A percentile compares a stretch with the other conserved stretches of the same genome.
Evolutionary conservation across 2,888 invertebrate species (phyloP).

Genomic region (Tiphia femorata): DNA sequence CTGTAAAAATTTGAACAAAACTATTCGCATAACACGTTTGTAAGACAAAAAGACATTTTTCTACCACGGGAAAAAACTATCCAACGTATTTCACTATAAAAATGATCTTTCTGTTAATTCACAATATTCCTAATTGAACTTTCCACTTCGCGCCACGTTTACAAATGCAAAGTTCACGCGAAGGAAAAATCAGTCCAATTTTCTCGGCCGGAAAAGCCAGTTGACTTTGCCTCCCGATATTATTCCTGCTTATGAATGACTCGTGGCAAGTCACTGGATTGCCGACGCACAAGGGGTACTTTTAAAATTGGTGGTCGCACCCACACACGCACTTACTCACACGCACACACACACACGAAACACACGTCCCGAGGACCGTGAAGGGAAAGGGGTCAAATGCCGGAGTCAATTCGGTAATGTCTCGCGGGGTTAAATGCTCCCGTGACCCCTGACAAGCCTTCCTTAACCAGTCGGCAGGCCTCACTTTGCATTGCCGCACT

Average conservation of each 20-base stretch:
- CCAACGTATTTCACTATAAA: too few species aligned
- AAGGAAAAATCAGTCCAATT: too few species aligned
- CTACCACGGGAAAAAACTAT: too few species aligned
- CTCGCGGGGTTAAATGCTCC: slow-evolving; percentile 58
- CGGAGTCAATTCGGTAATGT: slow-evolving; percentile 62
- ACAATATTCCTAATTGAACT: too few species aligned
- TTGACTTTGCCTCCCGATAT: slow-evolving; percentile 56
- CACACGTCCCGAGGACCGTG: slow-evolving; percentile 5
- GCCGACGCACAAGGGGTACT: slow-evolving; percentile 14
- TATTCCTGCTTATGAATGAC: slow-evolving; percentile 56
- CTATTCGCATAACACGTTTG: too few species aligned
- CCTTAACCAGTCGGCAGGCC: slow-evolving; percentile 44
- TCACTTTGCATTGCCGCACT: slow-evolving; percentile 40
- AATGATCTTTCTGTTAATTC: too few species aligned
- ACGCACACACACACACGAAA: slow-evolving; percentile 1
- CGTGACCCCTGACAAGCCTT: slow-evolving; percentile 53
- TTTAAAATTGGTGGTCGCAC: slow-evolving; percentile 7
- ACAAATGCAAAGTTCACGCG: too few species aligned
- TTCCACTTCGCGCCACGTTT: too few species aligned
- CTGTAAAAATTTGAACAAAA: too few species aligned
- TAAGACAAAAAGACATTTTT: too few species aligned
- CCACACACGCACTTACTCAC: neutral
- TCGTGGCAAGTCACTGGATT: slow-evolving; percentile 21
- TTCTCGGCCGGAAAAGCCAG: slow-evolving; percentile 52
- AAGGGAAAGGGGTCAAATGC: slow-evolving; percentile 57